phyloP scores from a whole-genome alignment of 2,797 vertebrate species.

The Odontamblyopus lacepedii region DNA sequence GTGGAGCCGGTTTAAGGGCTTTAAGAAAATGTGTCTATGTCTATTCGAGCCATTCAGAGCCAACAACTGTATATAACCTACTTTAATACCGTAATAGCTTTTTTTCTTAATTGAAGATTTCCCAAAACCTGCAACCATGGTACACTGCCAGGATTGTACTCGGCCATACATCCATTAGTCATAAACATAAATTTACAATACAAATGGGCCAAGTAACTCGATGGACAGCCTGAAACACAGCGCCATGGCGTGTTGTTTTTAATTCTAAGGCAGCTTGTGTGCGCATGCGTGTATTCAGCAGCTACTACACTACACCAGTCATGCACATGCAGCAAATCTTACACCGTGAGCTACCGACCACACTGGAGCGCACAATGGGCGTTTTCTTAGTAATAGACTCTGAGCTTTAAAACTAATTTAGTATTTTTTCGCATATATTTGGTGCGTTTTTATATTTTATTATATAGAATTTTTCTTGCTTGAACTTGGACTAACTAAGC shows the following conservation, averaged over 20 bases:
- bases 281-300: slow-evolving; percentile 60
- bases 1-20: slow-evolving; percentile 35
- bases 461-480: slow-evolving; percentile 20
- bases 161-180: neutral
- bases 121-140: neutral
- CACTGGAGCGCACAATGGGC: slow-evolving; percentile 29
- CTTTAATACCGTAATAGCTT: neutral
- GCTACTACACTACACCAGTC: slow-evolving; percentile 44
- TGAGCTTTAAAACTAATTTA: slow-evolving; percentile 14
- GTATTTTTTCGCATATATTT: slow-evolving; percentile 4
- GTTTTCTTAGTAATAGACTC: slow-evolving; percentile 28
- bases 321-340: slow-evolving; percentile 63
- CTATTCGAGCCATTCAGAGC: no score
- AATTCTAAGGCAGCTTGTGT: slow-evolving; percentile 10
- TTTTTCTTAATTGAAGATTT: neutral
- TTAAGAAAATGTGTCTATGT: neutral
- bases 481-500: slow-evolving; percentile 34
- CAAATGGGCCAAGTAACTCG: neutral
- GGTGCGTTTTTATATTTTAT: slow-evolving; percentile 5
- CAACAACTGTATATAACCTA: neutral
- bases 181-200: neutral
- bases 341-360: slow-evolving; percentile 49
- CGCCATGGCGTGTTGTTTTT: slow-evolving; percentile 53
- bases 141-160: neutral
- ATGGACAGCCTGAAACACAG: neutral